phyloP scores from a whole-genome alignment of 2,797 vertebrate species.

The Coendou prehensilis region DNA sequence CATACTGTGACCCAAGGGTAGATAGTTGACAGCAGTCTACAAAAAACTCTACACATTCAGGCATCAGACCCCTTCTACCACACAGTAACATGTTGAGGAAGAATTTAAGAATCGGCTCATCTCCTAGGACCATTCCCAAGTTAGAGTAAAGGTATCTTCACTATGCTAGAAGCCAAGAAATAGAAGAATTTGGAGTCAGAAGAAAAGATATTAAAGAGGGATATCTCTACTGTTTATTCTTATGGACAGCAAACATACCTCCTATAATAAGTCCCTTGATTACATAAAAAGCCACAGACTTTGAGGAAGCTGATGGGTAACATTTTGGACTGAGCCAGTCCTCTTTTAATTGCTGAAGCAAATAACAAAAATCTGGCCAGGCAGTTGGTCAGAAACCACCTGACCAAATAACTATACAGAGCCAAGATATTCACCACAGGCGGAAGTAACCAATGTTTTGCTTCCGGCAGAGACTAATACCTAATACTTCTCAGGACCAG shows the following conservation, averaged over 20 bases:
- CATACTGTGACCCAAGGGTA: background rate
- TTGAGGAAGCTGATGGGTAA: background rate
- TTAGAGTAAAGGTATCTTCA: background rate
- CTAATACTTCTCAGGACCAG: constrained; percentile 76
- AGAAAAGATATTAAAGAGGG: background rate
- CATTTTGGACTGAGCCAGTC: background rate
- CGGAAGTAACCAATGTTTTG: constrained; percentile 68
- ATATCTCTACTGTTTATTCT: background rate
- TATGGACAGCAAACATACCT: background rate
- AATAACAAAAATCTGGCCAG: constrained; percentile 16
- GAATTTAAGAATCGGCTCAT: background rate
- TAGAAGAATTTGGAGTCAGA: background rate
- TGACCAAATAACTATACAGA: constrained; percentile 7
- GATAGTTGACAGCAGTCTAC: background rate
- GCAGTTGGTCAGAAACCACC: constrained; percentile 65
- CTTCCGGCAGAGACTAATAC: constrained; percentile 75
- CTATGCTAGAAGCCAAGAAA: background rate
- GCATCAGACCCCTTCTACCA: background rate
- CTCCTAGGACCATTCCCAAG: background rate
- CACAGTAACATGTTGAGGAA: background rate
- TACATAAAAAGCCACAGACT: background rate
- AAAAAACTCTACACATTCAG: background rate
- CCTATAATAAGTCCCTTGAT: background rate
- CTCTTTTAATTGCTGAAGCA: constrained; percentile 40
- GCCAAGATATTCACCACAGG: constrained; percentile 65